These are phyloP conservation scores for Timema podura DNA, from an alignment of 2,888 invertebrate species.

Conservation along the genomic window DNA sequence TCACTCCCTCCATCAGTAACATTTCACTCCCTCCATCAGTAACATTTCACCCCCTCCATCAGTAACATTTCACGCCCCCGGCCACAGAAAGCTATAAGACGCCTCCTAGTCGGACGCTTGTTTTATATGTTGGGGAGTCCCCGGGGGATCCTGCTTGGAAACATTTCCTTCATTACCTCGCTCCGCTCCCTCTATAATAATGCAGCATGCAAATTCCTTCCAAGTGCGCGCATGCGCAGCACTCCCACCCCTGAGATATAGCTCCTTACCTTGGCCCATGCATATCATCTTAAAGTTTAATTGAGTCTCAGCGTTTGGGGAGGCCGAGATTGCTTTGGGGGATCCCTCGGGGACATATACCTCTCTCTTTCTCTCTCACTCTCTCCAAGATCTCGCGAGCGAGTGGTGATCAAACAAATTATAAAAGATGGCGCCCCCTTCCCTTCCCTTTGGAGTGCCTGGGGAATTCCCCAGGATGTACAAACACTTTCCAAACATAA, in stretches of 20 bases:
- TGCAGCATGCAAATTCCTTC: conserved; percentile 34
- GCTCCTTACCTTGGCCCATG: conserved; percentile 54
- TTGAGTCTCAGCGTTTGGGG: conserved; percentile 59
- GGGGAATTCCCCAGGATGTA: too few species aligned
- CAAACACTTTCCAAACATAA: too few species aligned
- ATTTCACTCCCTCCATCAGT: too few species aligned
- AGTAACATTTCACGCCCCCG: too few species aligned
- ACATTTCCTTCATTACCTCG: conserved; percentile 33
- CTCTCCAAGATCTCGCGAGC: conserved; percentile 39
- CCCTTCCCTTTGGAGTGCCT: too few species aligned
- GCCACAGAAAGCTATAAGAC: too few species aligned
- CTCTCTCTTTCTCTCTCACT: conserved; percentile 37
- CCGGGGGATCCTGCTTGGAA: conserved; percentile 28
- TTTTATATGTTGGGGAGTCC: conserved; percentile 15
- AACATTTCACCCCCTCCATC: too few species aligned
- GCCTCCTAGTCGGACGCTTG: too few species aligned
- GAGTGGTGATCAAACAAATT: conserved; percentile 46
- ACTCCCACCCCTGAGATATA: conserved; percentile 36
- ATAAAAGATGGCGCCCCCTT: conserved; percentile 44
- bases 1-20: too few species aligned
- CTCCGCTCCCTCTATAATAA: conserved; percentile 30
- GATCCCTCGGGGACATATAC: conserved; percentile 43
- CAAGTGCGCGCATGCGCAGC: conserved; percentile 29
- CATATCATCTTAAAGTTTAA: conserved; percentile 69
- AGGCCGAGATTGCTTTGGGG: conserved; percentile 47